Conservation (phyloP, 2,113 vertebrate genomes). For the Hystrix cristata region DNA sequence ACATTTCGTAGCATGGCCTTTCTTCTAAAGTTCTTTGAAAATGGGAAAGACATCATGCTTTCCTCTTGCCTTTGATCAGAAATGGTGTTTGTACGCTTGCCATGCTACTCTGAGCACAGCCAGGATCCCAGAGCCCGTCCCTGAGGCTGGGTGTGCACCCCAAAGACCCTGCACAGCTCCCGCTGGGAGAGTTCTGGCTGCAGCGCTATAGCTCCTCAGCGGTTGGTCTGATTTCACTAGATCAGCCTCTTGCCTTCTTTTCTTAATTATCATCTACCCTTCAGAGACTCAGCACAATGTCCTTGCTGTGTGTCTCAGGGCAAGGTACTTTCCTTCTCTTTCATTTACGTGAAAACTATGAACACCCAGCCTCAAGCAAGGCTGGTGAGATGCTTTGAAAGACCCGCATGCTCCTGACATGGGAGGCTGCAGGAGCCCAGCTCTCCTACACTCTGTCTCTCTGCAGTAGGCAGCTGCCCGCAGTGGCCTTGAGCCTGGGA, state of each 20-base stretch:
- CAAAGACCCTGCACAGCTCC: background rate
- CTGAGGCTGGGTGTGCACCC: background rate
- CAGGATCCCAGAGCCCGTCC: background rate
- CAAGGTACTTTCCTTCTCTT: background rate
- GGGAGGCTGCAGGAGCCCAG: background rate
- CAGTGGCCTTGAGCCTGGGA: background rate
- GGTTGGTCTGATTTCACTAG: background rate
- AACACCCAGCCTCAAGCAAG: background rate
- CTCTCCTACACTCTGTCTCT: background rate
- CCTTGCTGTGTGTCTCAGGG: background rate
- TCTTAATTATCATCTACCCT: background rate
- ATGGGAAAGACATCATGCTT: background rate
- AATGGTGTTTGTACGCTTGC: constrained; percentile 13
- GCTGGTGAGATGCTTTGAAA: background rate
- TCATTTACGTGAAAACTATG: background rate
- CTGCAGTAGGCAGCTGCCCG: background rate
- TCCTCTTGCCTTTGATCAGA: constrained; percentile 32
- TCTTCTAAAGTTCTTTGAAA: constrained; percentile 58
- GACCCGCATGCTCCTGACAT: background rate
- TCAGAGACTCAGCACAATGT: background rate
- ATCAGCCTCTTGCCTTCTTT: background rate
- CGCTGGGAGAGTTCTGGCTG: background rate
- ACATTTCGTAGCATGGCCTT: background rate
- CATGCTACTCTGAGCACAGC: background rate
- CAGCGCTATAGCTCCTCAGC: background rate